phyloP scores from a whole-genome alignment of 2,113 vertebrate genomes.

The Phaethornis superciliosus region DNA sequence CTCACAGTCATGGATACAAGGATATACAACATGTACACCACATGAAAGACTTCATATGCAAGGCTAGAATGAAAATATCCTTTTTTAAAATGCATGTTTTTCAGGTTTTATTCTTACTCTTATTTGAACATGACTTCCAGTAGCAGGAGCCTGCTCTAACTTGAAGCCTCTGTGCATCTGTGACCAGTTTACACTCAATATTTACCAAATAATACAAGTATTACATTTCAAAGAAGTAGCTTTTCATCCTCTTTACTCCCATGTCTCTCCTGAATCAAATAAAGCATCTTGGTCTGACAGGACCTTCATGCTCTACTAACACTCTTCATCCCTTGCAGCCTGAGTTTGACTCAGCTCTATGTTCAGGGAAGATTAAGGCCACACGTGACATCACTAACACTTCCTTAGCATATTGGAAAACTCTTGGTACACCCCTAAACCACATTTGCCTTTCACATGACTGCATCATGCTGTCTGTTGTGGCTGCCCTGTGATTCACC shows the following conservation, averaged over 20 bases:
- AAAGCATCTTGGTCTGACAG: neutral
- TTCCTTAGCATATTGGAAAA: neutral
- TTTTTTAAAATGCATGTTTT: neutral
- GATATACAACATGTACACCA: neutral
- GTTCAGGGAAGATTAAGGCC: neutral
- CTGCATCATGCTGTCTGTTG: rapidly evolving
- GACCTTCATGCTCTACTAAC: neutral
- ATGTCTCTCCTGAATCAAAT: neutral
- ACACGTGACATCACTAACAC: neutral
- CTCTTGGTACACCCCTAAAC: neutral
- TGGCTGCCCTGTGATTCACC: neutral
- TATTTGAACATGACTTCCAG: neutral
- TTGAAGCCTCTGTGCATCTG: neutral
- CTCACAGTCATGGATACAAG: neutral
- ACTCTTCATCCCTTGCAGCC: neutral
- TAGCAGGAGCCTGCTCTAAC: neutral
- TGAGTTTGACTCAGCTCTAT: neutral
- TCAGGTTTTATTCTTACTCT: neutral
- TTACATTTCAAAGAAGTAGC: neutral
- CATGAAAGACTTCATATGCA: neutral
- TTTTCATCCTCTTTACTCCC: neutral
- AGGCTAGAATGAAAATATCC: neutral
- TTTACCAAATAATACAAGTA: neutral
- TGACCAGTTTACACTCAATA: neutral
- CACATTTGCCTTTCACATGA: neutral